These are phyloP conservation scores for Sycophila texana DNA, from an alignment of 2,888 invertebrate species.

Conservation along the genomic window DNA sequence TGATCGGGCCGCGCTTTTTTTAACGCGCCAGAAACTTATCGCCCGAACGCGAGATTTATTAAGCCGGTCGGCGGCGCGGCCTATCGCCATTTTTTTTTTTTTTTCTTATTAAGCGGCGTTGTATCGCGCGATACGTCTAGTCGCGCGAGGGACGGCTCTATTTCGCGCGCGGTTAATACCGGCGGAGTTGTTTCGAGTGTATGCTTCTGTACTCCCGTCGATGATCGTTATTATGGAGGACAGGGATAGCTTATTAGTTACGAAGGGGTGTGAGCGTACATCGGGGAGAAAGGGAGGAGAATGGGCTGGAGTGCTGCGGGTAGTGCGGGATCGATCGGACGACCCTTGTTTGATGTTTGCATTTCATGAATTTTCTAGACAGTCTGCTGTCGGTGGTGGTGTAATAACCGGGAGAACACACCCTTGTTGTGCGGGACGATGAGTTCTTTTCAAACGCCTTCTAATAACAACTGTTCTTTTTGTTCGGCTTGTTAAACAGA, in stretches of 20 bases:
- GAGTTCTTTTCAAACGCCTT: conserved; percentile 28
- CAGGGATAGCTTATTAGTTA: conserved; percentile 15
- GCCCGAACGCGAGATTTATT: conserved; percentile 42
- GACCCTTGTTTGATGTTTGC: conserved; percentile 54
- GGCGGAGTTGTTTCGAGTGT: background rate
- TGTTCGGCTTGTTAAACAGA: conserved; percentile 21
- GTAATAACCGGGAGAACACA: conserved; percentile 40
- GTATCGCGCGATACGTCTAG: conserved; percentile 31
- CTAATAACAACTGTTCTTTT: conserved; percentile 40
- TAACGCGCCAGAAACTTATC: conserved; percentile 34
- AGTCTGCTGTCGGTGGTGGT: conserved; percentile 20
- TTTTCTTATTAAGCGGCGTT: conserved; percentile 33
- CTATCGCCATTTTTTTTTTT: conserved; percentile 19
- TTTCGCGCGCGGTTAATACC: background rate
- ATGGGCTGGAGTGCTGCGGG: background rate
- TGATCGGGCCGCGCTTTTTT: conserved; percentile 28
- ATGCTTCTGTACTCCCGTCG: background rate
- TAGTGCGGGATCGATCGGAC: conserved; percentile 40
- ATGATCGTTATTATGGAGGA: background rate
- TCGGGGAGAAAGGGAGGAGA: background rate
- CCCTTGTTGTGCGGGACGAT: conserved; percentile 49
- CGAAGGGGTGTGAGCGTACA: background rate
- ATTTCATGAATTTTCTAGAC: conserved; percentile 54
- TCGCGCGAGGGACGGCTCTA: background rate
- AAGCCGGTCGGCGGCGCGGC: background rate